These are phyloP conservation scores for Drosophila repleta DNA, from an alignment of 1,140 invertebrate genomes.

Conservation along the genomic window DNA sequence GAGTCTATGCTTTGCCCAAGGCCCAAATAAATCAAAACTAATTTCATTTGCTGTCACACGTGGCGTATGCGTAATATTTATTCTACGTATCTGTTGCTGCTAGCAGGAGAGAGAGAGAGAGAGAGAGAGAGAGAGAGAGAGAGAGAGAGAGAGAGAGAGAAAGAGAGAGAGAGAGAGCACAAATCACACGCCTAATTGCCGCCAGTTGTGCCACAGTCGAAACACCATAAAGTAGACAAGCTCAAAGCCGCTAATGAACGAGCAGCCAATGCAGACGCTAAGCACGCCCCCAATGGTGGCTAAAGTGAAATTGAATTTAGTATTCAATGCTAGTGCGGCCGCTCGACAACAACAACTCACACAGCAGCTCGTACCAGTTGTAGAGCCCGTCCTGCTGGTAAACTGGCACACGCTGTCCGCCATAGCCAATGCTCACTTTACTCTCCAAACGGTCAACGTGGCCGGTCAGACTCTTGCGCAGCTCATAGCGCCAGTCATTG, in stretches of 20 bases:
- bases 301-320: conserved; percentile 12
- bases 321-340: not conserved
- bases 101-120: not conserved
- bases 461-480: conserved; percentile 29
- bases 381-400: conserved; percentile 35
- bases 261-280: conserved; percentile 69
- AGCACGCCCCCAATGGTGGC: conserved; percentile 63
- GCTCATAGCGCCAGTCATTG: conserved; percentile 34
- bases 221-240: conserved; percentile 62
- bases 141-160: no score
- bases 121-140: no score
- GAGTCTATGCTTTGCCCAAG: conserved; percentile 34
- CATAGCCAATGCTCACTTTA: conserved; percentile 26
- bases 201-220: conserved; percentile 63
- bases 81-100: conserved; percentile 24
- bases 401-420: conserved; percentile 13
- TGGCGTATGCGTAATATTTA: conserved; percentile 65
- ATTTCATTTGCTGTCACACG: conserved; percentile 54
- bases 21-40: conserved; percentile 60
- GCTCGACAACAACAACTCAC: conserved; percentile 20
- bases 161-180: no score
- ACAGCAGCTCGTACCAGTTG: conserved; percentile 41
- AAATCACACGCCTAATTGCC: conserved; percentile 29
- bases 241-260: conserved; percentile 67
- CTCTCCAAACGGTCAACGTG: not conserved